These are phyloP conservation scores for Cardiocondyla obscurior DNA, from an alignment of 1,140 invertebrate species.

Conservation along the genomic window DNA sequence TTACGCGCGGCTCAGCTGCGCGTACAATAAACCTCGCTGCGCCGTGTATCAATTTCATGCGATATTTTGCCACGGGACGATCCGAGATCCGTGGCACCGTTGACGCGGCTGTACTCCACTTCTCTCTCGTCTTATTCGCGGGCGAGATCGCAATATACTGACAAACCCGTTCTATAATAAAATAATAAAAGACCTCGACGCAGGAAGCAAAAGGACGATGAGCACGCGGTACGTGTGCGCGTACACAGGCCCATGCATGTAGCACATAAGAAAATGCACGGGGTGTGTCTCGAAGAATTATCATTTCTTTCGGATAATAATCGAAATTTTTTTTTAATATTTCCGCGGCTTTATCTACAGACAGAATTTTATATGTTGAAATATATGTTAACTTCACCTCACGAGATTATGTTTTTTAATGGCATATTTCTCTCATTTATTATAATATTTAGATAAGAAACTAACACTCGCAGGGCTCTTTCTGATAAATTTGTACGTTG, in stretches of 20 bases:
- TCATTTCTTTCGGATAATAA: background rate
- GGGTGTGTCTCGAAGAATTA: conserved; percentile 24
- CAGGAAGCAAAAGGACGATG: conserved; percentile 41
- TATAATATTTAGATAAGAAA: background rate
- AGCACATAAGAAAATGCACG: background rate
- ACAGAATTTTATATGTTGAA: background rate
- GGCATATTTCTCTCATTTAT: background rate
- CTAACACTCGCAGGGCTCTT: background rate
- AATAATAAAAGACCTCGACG: conserved; percentile 75
- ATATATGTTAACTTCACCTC: background rate
- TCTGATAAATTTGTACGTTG: background rate
- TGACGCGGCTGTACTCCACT: conserved; percentile 47
- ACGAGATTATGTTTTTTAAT: background rate
- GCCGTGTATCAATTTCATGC: conserved; percentile 50
- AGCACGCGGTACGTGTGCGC: conserved; percentile 19
- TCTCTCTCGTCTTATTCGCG: conserved; percentile 62
- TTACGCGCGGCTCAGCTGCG: background rate
- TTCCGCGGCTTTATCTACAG: background rate
- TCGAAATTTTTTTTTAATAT: background rate
- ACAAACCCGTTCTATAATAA: conserved; percentile 79
- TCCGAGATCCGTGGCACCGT: conserved; percentile 35
- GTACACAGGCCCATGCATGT: background rate
- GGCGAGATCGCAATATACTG: conserved; percentile 68
- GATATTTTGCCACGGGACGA: conserved; percentile 50
- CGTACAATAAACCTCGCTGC: conserved; percentile 34